These are phyloP conservation scores for Dendrocincla tyrannina DNA, from an alignment of 2,797 vertebrate genomes.

Conservation along the genomic window DNA sequence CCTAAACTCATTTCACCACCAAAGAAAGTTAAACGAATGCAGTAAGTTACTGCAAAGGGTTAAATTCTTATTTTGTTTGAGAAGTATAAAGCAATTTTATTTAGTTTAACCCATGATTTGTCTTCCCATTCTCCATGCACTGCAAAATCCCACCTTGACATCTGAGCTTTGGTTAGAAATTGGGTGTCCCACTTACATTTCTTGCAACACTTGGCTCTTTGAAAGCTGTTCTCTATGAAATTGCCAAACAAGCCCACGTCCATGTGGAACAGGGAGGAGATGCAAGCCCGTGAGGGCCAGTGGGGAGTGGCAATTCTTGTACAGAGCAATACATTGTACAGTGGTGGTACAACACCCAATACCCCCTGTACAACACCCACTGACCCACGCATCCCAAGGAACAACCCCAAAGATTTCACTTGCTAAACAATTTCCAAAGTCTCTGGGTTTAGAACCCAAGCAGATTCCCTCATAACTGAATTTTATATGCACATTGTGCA, in stretches of 20 bases:
- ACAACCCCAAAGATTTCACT: neutral
- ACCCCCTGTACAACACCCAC: too few species aligned
- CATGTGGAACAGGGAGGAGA: neutral
- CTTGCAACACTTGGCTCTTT: neutral
- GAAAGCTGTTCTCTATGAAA: neutral
- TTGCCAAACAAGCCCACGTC: neutral
- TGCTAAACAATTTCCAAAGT: neutral
- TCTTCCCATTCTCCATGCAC: neutral
- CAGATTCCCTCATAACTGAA: neutral
- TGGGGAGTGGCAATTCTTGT: neutral
- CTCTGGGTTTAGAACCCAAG: neutral
- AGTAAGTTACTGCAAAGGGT: neutral
- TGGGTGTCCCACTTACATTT: neutral
- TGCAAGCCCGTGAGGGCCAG: accelerated
- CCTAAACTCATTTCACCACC: neutral
- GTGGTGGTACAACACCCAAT: too few species aligned
- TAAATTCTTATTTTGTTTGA: neutral
- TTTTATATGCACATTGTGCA: neutral
- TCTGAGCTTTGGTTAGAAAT: neutral
- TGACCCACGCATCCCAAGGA: neutral
- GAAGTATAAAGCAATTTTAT: neutral
- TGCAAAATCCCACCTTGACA: neutral
- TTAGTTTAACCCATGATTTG: neutral
- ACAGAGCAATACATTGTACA: too few species aligned
- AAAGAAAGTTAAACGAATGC: neutral